Evolutionary conservation across 2,888 invertebrate genomes (phyloP).

Genomic region (Epinotia ramella): DNA sequence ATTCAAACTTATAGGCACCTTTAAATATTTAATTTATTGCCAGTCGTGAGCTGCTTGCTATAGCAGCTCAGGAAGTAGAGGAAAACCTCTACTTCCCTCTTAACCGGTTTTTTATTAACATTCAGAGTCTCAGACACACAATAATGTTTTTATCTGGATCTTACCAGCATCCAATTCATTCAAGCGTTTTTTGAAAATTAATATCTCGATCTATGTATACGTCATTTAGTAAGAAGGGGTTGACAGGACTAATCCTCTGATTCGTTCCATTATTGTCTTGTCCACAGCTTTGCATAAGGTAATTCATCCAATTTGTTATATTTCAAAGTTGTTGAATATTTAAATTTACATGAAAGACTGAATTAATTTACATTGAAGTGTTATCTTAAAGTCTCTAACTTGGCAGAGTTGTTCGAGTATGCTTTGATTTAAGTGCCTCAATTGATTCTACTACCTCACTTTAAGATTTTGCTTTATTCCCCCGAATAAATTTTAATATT

Average conservation of each 20-base stretch:
- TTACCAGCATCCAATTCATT: too few relatives aligned
- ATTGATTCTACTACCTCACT: slow-evolving; percentile 44
- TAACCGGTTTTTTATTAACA: too few relatives aligned
- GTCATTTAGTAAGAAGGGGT: too few relatives aligned
- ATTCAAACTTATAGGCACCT: too few relatives aligned
- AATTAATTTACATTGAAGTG: slow-evolving; percentile 49
- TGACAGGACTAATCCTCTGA: background rate
- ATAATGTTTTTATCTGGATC: too few relatives aligned
- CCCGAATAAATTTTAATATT: slow-evolving; percentile 46
- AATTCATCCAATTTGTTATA: slow-evolving; percentile 45
- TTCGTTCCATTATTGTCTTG: background rate
- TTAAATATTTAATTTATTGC: too few relatives aligned
- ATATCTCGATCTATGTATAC: too few relatives aligned
- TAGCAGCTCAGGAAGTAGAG: too few relatives aligned
- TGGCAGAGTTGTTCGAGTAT: slow-evolving; percentile 43
- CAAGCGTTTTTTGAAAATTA: too few relatives aligned
- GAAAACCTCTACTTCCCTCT: too few relatives aligned
- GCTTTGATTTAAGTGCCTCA: slow-evolving; percentile 44
- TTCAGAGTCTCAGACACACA: too few relatives aligned
- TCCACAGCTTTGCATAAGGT: background rate
- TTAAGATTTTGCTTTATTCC: slow-evolving; percentile 43
- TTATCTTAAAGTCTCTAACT: slow-evolving; percentile 48
- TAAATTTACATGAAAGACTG: slow-evolving; percentile 47
- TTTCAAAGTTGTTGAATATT: slow-evolving; percentile 46
- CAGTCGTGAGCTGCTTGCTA: too few relatives aligned